Percentiles rank a stretch among this genome's conserved stretches.
Conservation (phyloP, 2,797 vertebrate genomes). For the Semaprochilodus insignis region DNA sequence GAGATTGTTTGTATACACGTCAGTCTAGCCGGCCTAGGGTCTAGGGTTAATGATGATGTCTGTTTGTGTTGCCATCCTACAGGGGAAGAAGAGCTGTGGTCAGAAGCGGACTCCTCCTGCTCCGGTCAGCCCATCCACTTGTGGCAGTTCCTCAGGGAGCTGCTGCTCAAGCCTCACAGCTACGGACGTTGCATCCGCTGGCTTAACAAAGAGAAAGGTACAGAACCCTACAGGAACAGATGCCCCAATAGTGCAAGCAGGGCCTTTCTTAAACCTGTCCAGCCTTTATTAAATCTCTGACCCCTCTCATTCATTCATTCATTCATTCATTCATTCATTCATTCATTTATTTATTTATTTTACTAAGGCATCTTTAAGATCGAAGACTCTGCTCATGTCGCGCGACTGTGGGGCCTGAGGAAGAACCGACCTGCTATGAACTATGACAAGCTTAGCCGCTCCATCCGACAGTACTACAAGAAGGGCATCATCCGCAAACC, state of each 20-base stretch:
- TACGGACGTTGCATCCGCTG: slow-evolving; percentile 97
- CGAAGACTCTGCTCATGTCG: slow-evolving; percentile 97
- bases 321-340: background rate
- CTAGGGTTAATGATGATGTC: background rate
- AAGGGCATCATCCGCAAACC: slow-evolving; percentile 99
- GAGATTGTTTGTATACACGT: background rate
- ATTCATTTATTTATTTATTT: background rate
- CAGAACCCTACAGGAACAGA: slow-evolving; percentile 21
- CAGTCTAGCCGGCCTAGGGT: background rate
- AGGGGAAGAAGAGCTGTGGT: slow-evolving; percentile 84
- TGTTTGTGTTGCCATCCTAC: slow-evolving; percentile 31
- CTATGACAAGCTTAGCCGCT: slow-evolving; percentile 99
- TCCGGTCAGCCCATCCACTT: slow-evolving; percentile 96
- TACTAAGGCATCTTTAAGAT: slow-evolving; percentile 95
- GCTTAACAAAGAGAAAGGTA: slow-evolving; percentile 99
- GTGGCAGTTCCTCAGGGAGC: slow-evolving; percentile 97
- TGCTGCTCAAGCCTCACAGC: slow-evolving; percentile 94
- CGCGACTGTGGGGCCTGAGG: slow-evolving; percentile 93
- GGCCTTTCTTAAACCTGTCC: too few species aligned
- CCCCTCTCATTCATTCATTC: background rate
- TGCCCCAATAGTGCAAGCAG: background rate
- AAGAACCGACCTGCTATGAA: slow-evolving; percentile 99
- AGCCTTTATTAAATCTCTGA: background rate
- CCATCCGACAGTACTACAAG: slow-evolving; percentile 99
- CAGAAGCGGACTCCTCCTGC: slow-evolving; percentile 92